These are phyloP conservation scores for Caenorhabditis elegans DNA, from an alignment of 1,140 invertebrate species.

Conservation along the genomic window DNA sequence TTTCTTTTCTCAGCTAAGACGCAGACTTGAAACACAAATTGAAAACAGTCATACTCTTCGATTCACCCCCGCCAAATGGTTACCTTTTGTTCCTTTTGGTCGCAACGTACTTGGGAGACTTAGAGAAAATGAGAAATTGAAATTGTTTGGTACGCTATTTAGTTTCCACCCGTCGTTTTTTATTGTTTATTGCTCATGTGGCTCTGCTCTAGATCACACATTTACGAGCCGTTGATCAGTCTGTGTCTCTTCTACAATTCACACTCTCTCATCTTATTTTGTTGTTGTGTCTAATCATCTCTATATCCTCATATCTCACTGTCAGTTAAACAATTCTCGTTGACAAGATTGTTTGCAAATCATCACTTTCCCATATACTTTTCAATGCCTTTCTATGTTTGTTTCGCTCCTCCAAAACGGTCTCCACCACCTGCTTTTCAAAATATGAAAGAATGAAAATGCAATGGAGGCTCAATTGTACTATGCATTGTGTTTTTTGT, in stretches of 20 bases:
- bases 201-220: neutral
- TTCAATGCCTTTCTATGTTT: neutral
- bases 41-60: conserved; percentile 21
- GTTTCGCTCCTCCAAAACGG: conserved; percentile 26
- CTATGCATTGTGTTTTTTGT: neutral
- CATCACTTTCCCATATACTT: conserved; percentile 13
- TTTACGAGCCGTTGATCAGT: neutral
- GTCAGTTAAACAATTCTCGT: neutral
- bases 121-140: neutral
- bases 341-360: conserved; percentile 22
- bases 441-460: neutral
- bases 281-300: neutral
- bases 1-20: neutral
- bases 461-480: neutral
- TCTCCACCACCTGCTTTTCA: conserved; percentile 21
- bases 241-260: neutral
- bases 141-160: neutral
- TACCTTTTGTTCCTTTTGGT: neutral
- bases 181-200: neutral
- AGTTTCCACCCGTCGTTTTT: neutral
- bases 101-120: neutral
- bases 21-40: conserved; percentile 12
- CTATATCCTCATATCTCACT: neutral
- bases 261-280: neutral
- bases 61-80: neutral